A percentile compares a stretch with the other conserved stretches of the same genome.
These are phyloP conservation scores for Lysiphlebus fabarum DNA, from an alignment of 1,140 invertebrate species.

Conservation along the genomic window DNA sequence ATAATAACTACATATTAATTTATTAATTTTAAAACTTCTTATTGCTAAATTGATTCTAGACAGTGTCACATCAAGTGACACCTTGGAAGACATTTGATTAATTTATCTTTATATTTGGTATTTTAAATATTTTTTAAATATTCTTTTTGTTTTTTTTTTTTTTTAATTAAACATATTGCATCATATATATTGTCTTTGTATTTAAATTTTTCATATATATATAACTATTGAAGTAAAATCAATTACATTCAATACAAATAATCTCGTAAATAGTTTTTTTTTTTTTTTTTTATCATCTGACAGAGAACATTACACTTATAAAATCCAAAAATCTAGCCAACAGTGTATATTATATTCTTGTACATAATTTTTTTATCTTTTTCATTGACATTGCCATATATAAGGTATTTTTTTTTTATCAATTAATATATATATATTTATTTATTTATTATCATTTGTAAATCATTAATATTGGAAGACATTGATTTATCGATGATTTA, in stretches of 20 bases:
- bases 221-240: too few relatives aligned
- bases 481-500: constrained; percentile 24
- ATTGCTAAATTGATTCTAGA: constrained; percentile 20
- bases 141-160: too few relatives aligned
- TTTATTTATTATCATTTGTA: not conserved
- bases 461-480: constrained; percentile 30
- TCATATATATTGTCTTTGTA: too few relatives aligned
- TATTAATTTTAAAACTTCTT: not conserved
- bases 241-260: constrained; percentile 16
- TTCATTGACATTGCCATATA: not conserved
- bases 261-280: constrained; percentile 7
- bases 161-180: too few relatives aligned
- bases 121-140: too few relatives aligned
- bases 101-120: constrained; percentile 17
- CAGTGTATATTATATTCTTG: constrained; percentile 31
- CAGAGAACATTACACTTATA: constrained; percentile 31
- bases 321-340: constrained; percentile 39
- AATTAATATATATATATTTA: constrained; percentile 12
- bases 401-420: not conserved
- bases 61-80: constrained; percentile 3
- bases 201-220: too few relatives aligned
- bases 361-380: constrained; percentile 23
- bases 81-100: constrained; percentile 43
- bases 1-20: not conserved
- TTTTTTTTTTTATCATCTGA: constrained; percentile 6